phyloP scores from a whole-genome alignment of 2,888 invertebrate species.

The Hemaris fuciformis region DNA sequence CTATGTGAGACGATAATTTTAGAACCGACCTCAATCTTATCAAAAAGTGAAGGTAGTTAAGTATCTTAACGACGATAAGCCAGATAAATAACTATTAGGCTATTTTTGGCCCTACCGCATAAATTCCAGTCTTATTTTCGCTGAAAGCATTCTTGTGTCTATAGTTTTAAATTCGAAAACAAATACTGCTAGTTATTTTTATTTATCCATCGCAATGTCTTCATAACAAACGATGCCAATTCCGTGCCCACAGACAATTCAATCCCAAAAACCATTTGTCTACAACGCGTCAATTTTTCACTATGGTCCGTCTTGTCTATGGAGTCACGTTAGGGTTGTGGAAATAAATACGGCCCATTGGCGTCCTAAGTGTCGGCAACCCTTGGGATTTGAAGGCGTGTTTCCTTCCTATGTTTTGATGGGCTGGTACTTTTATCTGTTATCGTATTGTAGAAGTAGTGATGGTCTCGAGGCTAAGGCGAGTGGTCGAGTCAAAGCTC shows the following conservation, averaged over 20 bases:
- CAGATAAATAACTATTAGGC: too few species aligned
- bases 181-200: neutral
- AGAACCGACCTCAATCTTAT: too few species aligned
- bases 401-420: neutral
- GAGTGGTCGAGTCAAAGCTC: neutral
- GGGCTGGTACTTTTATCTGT: neutral
- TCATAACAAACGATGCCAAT: neutral
- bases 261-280: slow-evolving; percentile 11
- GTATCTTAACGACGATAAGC: too few species aligned
- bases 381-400: slow-evolving; percentile 7
- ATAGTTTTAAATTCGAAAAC: too few species aligned
- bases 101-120: too few species aligned
- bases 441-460: neutral
- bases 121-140: too few species aligned
- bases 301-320: slow-evolving; percentile 9
- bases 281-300: slow-evolving; percentile 10
- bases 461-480: neutral
- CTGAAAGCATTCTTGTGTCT: too few species aligned
- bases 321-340: slow-evolving; percentile 1
- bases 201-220: neutral
- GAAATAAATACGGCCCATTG: slow-evolving; percentile 6
- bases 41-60: too few species aligned
- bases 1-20: too few species aligned
- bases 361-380: slow-evolving; percentile 3
- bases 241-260: neutral